These are phyloP conservation scores for Phacellophora camtschatica DNA, from an alignment of 30 jellyfish, hydroid and myxozoan species.

Conservation along the genomic window DNA sequence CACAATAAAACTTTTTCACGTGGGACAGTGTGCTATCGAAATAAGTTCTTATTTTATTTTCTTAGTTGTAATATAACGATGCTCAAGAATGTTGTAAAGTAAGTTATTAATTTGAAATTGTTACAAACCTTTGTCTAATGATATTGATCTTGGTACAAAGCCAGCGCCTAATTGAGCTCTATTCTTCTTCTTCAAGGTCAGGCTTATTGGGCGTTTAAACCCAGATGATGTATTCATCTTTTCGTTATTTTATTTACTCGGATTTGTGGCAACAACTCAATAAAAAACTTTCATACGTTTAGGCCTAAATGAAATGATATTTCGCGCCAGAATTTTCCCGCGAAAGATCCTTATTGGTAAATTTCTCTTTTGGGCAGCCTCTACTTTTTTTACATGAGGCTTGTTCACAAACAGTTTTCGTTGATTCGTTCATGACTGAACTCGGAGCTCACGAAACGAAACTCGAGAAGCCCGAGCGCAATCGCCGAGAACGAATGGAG, in stretches of 20 bases:
- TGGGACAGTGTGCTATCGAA: no score
- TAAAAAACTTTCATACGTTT: not conserved
- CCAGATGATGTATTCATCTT: not conserved
- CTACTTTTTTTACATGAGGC: no score
- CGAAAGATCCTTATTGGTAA: not conserved
- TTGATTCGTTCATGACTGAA: no score
- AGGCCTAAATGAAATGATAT: not conserved
- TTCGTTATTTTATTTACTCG: not conserved
- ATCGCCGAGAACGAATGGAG: no score
- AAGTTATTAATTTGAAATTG: no score
- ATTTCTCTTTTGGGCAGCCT: not conserved
- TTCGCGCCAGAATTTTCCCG: conserved; percentile 5
- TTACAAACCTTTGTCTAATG: not conserved
- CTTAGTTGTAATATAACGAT: no score
- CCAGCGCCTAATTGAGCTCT: not conserved
- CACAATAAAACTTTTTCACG: no score
- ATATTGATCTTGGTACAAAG: not conserved
- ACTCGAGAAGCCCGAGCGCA: no score
- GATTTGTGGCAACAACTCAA: not conserved
- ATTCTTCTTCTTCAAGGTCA: not conserved
- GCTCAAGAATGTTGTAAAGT: no score
- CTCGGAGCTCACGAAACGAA: no score
- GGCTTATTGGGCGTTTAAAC: not conserved
- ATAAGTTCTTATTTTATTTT: no score
- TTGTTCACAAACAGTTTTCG: no score